Evolutionary conservation across 2,797 vertebrate genomes (phyloP), one percentile per base, ranked within the genome.

Genomic region (Anabacerthia variegaticeps): DNA sequence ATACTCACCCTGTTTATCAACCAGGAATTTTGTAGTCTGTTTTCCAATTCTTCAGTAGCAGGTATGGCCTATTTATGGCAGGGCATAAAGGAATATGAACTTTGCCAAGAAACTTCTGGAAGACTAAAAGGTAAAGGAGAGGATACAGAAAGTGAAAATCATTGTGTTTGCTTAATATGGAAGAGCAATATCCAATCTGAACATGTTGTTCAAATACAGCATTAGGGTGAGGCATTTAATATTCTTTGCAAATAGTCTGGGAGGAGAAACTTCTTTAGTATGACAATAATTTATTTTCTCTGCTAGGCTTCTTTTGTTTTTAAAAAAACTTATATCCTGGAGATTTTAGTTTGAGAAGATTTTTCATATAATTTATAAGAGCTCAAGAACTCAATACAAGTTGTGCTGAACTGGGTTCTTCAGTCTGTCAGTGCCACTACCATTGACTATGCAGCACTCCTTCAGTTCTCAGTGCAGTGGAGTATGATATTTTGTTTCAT

Each of bases 401-500:
- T 69, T 76, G 10, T 6, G 1, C 20, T 75, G 87, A 92, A 58
- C 55, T 88, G 56, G 12, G 32, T 77, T 94, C 77, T 75, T 93
- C 59, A 48, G 4, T 91, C 62, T 77, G 44, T 95, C 83, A 83
- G 0, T 92, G 88, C 18, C 58, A 41, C 36, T 77, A 39, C 9
- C 32, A 39, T 52, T 44, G 39, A 88, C 62, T 73, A 37, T 17
- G 88, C 34, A 83, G 27, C 20, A n/a, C 32, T 95, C 49, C 52
- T 62, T 77, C 66, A 58, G 37, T 74, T 81, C 82, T 95, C 10
- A 7, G 81, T 69, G 86, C 37, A 80, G 46, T 73, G 84, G 39
- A 72, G 77, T 78, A 10, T 66, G 81, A 61, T 56, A 34, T 36
- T 92, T 95, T 82, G 83, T 91, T 95, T 95, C 72, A 90, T 79